phyloP scores from a whole-genome alignment of 2,797 vertebrate genomes.

The Avahi laniger region DNA sequence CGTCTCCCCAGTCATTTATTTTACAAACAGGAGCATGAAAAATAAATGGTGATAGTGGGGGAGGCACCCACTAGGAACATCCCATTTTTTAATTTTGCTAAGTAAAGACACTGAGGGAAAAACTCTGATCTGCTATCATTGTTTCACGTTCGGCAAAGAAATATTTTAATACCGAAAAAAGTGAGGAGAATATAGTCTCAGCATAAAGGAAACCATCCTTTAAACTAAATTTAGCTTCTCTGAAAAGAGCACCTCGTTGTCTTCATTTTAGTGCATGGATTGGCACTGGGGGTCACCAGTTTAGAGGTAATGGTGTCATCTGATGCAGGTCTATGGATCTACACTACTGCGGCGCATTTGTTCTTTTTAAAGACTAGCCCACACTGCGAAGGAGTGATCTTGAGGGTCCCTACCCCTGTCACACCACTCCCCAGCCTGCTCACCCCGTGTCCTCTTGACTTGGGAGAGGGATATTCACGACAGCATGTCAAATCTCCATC shows the following conservation, averaged over 20 bases:
- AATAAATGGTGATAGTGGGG: background rate
- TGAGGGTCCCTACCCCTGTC: background rate
- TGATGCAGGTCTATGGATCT: background rate
- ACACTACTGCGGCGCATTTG: background rate
- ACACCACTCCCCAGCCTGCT: background rate
- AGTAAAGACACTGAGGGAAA: background rate
- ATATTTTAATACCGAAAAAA: background rate
- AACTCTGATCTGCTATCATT: background rate
- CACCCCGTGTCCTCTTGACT: background rate
- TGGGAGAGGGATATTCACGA: background rate
- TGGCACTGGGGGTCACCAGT: background rate
- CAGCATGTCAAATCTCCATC: background rate
- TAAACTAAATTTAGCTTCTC: background rate
- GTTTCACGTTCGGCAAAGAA: background rate
- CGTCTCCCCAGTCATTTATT: background rate
- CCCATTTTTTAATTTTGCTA: background rate
- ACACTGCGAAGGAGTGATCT: background rate
- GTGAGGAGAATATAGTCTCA: background rate
- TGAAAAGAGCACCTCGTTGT: background rate
- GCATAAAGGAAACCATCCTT: background rate
- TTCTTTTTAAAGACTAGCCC: background rate
- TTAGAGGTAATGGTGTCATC: background rate
- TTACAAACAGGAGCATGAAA: background rate
- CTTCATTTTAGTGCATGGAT: background rate
- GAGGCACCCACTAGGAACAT: background rate